A percentile compares a stretch with the other conserved stretches of the same genome.
phyloP scores from a whole-genome alignment of 2,797 vertebrate genomes.

The Parambassis ranga region DNA sequence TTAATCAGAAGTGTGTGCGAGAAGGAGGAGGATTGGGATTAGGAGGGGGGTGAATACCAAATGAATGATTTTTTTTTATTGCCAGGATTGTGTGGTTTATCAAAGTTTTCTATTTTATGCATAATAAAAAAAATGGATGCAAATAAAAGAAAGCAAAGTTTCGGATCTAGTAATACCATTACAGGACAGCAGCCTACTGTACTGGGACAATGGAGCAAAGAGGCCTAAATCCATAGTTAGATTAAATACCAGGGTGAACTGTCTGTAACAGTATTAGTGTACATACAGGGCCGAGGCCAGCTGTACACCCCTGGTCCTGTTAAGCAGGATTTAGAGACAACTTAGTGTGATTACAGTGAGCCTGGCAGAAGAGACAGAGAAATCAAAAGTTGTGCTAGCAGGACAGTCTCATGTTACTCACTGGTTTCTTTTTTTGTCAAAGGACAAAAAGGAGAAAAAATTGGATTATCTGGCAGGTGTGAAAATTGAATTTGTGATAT shows the following conservation, averaged over 20 bases:
- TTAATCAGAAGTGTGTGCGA: conserved; percentile 29
- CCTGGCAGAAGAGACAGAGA: conserved; percentile 14
- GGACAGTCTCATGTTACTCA: background rate
- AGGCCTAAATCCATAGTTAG: conserved; percentile 75
- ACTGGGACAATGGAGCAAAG: conserved; percentile 51
- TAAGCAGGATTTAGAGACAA: conserved; percentile 76
- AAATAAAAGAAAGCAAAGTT: conserved; percentile 19
- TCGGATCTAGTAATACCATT: conserved; percentile 49
- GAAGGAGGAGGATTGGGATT: background rate
- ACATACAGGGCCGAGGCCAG: conserved; percentile 51
- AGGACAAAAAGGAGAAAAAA: background rate
- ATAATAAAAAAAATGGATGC: background rate
- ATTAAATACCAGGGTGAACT: conserved; percentile 71
- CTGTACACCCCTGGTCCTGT: conserved; percentile 65
- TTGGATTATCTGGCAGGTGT: conserved; percentile 14
- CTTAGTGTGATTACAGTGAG: conserved; percentile 71
- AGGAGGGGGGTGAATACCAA: conserved; percentile 20
- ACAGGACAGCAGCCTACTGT: conserved; percentile 37
- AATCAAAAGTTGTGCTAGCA: conserved; percentile 53
- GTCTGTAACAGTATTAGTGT: conserved; percentile 69
- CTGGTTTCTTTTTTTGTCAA: conserved; percentile 16
- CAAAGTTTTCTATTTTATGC: background rate
- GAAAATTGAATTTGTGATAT: conserved; percentile 1
- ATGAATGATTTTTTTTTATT: conserved; percentile 13
- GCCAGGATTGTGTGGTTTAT: conserved; percentile 2